Base-by-base conservation (phyloP, 2,888 invertebrate genomes). In the Synergus japonicus region DNA sequence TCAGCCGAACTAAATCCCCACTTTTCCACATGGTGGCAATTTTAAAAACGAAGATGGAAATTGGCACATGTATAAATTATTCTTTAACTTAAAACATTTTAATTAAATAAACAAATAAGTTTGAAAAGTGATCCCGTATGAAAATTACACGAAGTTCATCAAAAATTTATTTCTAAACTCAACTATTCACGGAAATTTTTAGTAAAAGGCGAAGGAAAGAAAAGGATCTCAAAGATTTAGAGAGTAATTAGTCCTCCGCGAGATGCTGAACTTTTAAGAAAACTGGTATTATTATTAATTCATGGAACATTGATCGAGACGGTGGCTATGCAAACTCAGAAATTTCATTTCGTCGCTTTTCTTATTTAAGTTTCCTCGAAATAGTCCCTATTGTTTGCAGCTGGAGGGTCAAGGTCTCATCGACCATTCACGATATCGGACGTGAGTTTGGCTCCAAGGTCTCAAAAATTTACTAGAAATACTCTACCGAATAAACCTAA, bases 361-460 rank as follows among this genome's bases (percentile, higher is more conserved):
- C 54, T 73, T 73, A 29, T 29, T 73, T 18, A 37, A 73, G 41
- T 54, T 10, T 37, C n/a, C 46, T 73, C 41, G 37, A 54, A 73
- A 73, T 73, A 73, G 73, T 73, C n/a, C 18, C 73, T 73, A 49
- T 73, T 73, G 54, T 73, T 73, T 73, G 54, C 76, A 43, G 18
- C 63, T 63, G 3, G 44, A 63, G 64, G 63, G 76, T 76, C 76
- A 76, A 76, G 76, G 76, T 63, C 18, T 41, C 44, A 76, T 76
- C 63, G 76, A 76, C 63, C 76, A 76, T 76, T 76, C 46, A 18
- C 15, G 58, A 63, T 76, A 63, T 64, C 58, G 64, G 76, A 64
- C 76, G 41, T 64, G 43, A 63, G 64, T 76, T 63, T 76, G 22
- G 43, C 22, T 76, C 41, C 58, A 76, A 63, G 76, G 58, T n/a